Conservation (phyloP, 2,888 invertebrate genomes). For the Macrophya alboannulata region DNA sequence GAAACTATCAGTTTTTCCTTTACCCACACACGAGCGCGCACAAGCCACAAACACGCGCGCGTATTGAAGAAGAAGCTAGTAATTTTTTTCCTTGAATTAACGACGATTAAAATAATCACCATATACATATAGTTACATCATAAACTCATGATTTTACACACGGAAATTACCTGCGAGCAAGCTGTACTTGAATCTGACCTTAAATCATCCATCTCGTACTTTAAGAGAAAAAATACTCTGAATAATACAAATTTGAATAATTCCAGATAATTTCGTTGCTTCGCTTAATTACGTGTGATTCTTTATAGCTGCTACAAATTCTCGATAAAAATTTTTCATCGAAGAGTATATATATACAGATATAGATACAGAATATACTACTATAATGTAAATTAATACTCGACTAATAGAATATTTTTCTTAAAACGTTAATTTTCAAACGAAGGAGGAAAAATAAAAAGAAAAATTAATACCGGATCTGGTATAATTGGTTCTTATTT, state of each 20-base stretch:
- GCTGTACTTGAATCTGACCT: neutral
- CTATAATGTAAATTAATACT: neutral
- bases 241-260: conserved; percentile 10
- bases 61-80: neutral
- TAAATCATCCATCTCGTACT: neutral
- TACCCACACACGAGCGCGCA: neutral
- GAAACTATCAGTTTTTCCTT: neutral
- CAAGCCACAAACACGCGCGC: neutral
- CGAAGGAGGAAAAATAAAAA: neutral
- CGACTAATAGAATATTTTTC: neutral
- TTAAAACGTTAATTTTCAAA: neutral
- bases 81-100: neutral
- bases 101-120: conserved; percentile 12
- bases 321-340: neutral
- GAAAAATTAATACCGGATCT: neutral
- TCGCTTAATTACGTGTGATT: neutral
- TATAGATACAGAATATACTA: too few relatives aligned
- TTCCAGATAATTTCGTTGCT: neutral
- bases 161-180: neutral
- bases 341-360: neutral
- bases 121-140: neutral
- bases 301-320: neutral
- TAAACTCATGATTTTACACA: neutral
- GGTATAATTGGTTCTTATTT: neutral
- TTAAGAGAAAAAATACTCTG: neutral